Evolutionary conservation across 2,113 vertebrate genomes (phyloP).

Genomic region (human (Homo sapiens)): DNA sequence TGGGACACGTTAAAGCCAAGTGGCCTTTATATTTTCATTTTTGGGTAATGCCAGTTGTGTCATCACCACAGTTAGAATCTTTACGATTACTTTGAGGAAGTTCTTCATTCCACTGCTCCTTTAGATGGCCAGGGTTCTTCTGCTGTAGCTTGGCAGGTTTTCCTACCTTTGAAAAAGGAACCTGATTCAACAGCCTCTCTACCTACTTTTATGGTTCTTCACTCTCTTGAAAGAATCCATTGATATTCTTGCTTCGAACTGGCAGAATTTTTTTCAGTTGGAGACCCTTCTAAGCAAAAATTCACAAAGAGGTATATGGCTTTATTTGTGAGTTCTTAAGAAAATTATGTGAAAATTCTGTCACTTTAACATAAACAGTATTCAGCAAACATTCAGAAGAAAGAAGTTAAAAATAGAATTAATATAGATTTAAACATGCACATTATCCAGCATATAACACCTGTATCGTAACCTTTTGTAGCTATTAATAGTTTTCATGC

Average conservation of each 20-base stretch:
- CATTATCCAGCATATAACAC: neutral
- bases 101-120: neutral
- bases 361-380: neutral
- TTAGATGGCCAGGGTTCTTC: neutral
- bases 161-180: slow-evolving; percentile 13
- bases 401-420: neutral
- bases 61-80: neutral
- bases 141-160: neutral
- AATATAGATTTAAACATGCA: neutral
- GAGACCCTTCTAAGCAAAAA: slow-evolving; percentile 18
- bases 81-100: neutral
- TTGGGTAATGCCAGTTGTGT: neutral
- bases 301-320: neutral
- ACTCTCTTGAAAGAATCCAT: slow-evolving; percentile 24
- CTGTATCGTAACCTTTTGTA: neutral
- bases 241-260: slow-evolving; percentile 5
- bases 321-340: slow-evolving; percentile 5
- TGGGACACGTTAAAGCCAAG: neutral
- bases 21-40: slow-evolving; percentile 1
- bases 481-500: neutral
- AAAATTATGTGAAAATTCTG: neutral
- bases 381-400: neutral
- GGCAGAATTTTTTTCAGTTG: neutral
- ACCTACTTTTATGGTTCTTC: neutral
- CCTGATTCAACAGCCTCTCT: neutral